Conservation (phyloP, 2,113 vertebrate genomes). For the Meles meles region DNA sequence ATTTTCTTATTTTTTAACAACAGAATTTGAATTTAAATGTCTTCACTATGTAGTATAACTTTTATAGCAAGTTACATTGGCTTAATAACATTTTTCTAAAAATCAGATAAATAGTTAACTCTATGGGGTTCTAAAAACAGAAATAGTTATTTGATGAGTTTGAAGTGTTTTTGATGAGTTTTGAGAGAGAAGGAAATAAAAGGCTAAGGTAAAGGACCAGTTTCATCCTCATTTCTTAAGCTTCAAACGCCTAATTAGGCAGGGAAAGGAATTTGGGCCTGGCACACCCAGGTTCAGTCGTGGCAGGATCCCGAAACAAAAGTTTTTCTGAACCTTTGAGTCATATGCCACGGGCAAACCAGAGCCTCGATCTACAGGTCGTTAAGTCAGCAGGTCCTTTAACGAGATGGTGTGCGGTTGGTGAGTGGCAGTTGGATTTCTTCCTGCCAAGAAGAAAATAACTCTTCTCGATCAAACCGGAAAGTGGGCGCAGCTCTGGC, state of each 20-base stretch:
- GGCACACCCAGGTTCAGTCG: constrained; percentile 72
- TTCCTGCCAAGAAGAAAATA: constrained; percentile 54
- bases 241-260: constrained; percentile 59
- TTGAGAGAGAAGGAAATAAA: constrained; percentile 25
- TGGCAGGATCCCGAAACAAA: constrained; percentile 68
- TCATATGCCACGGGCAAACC: constrained; percentile 63
- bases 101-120: neutral
- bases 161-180: neutral
- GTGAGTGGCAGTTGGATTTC: constrained; percentile 45
- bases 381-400: constrained; percentile 67
- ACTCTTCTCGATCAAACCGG: constrained; percentile 33
- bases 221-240: constrained; percentile 50
- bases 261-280: constrained; percentile 54
- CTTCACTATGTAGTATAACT: neutral
- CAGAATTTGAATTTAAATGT: neutral
- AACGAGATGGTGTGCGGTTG: constrained; percentile 17
- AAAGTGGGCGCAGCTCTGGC: constrained; percentile 53
- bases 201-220: neutral
- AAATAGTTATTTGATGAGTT: constrained; percentile 6
- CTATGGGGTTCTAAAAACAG: neutral
- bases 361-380: constrained; percentile 24
- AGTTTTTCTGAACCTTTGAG: constrained; percentile 60
- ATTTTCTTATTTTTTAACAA: constrained; percentile 18
- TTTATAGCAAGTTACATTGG: neutral
- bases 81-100: neutral